A percentile compares a stretch with the other conserved stretches of the same genome.
These are phyloP conservation scores for Temnopleurus reevesii DNA, from an alignment of 53 echinoderm and acorn worm species.

Conservation along the genomic window DNA sequence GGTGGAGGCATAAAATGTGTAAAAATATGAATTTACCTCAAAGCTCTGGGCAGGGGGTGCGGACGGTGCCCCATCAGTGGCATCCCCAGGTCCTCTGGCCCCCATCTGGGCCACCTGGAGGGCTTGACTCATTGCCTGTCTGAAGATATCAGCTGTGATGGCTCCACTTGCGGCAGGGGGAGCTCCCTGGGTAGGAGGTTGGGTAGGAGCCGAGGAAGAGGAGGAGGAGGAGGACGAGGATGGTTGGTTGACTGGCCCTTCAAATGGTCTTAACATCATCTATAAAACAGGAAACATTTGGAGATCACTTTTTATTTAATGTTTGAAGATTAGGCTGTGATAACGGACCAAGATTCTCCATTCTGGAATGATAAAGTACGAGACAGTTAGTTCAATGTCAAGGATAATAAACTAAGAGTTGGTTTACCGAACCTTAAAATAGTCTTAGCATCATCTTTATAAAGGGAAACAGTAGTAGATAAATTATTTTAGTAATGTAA, in stretches of 20 bases:
- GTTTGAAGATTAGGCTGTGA: not conserved
- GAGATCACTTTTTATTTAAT: no score
- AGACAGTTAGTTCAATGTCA: no score
- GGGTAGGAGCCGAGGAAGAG: not conserved
- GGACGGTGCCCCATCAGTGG: not conserved
- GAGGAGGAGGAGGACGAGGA: not conserved
- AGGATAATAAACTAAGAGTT: no score
- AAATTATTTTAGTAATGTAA: not conserved
- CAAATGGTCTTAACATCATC: slow-evolving; percentile 60
- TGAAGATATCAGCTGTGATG: slow-evolving; percentile 80
- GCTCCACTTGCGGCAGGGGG: not conserved
- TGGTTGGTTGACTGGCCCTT: slow-evolving; percentile 36
- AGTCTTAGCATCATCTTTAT: slow-evolving; percentile 53
- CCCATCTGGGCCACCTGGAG: slow-evolving; percentile 64
- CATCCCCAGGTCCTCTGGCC: slow-evolving; percentile 1
- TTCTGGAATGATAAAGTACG: no score
- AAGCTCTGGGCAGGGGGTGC: slow-evolving; percentile 15
- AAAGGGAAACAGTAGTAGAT: not conserved
- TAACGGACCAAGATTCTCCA: not conserved
- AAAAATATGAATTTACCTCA: no score
- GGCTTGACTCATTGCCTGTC: slow-evolving; percentile 92
- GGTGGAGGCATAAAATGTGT: no score
- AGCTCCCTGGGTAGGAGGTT: not conserved
- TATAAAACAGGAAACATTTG: not conserved
- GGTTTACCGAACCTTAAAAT: slow-evolving; percentile 47